A percentile compares a stretch with the other conserved stretches of the same genome.
These are phyloP conservation scores for Drosophila sordidapex DNA, from an alignment of 2,888 invertebrate genomes.

Conservation along the genomic window DNA sequence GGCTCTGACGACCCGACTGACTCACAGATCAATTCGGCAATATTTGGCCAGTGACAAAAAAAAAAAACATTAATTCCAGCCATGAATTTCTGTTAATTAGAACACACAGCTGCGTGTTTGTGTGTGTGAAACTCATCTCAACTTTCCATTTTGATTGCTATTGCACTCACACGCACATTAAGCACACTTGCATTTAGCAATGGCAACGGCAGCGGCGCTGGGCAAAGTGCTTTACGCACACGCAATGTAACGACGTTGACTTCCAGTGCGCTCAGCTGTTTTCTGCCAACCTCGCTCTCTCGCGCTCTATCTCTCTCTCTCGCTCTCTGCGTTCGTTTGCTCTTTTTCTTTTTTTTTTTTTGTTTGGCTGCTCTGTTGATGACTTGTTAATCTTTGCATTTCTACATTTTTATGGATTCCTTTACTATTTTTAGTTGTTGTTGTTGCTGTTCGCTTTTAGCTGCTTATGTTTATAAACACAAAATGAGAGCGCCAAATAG, in stretches of 20 bases:
- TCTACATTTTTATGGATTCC: constrained; percentile 78
- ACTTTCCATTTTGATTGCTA: constrained; percentile 69
- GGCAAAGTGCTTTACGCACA: constrained; percentile 57
- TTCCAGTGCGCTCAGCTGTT: constrained; percentile 48
- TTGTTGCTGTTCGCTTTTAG: constrained; percentile 38
- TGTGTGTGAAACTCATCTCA: constrained; percentile 15
- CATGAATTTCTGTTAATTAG: constrained; percentile 57
- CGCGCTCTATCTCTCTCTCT: constrained; percentile 22
- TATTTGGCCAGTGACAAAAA: constrained; percentile 22
- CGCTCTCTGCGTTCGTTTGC: constrained; percentile 11
- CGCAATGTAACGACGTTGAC: constrained; percentile 36
- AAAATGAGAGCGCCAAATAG: constrained; percentile 28
- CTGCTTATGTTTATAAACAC: constrained; percentile 53
- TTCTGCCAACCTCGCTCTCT: constrained; percentile 15
- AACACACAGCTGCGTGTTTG: constrained; percentile 29
- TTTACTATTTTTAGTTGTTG: constrained; percentile 68
- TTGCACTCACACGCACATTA: constrained; percentile 36
- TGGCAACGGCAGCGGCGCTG: neutral
- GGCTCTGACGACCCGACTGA: constrained; percentile 40
- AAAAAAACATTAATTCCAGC: neutral
- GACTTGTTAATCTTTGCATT: constrained; percentile 63
- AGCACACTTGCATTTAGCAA: constrained; percentile 23
- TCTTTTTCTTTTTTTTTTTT: constrained; percentile 17
- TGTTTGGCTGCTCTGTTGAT: constrained; percentile 38
- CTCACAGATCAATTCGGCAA: constrained; percentile 47